phyloP scores from a whole-genome alignment of 2,113 vertebrate genomes.

The Typhlomys cinereus region DNA sequence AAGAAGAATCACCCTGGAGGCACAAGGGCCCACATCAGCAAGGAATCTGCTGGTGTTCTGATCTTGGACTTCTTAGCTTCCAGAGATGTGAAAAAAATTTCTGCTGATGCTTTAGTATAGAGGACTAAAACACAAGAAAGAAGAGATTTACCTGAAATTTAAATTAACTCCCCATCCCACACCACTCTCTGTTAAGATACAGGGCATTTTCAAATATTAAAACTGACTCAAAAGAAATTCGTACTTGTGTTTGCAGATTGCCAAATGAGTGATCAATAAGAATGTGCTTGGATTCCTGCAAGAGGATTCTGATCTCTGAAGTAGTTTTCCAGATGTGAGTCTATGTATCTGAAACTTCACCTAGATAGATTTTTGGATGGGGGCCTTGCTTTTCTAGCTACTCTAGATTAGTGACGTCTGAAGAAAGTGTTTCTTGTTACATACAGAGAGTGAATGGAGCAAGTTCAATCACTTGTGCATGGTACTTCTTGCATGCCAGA shows the following conservation, averaged over 20 bases:
- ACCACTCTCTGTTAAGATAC: conserved; percentile 41
- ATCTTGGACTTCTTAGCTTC: not conserved
- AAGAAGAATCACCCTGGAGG: not conserved
- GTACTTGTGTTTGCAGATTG: conserved; percentile 46
- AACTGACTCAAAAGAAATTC: not conserved
- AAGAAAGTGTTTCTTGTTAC: conserved; percentile 4
- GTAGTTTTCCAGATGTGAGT: not conserved
- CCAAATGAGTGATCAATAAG: conserved; percentile 26
- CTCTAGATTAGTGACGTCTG: not conserved
- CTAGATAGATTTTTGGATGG: no score
- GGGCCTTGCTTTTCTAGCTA: not conserved
- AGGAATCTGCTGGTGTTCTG: not conserved
- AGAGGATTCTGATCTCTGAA: conserved; percentile 29
- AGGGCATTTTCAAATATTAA: conserved; percentile 4
- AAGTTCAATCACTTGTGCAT: not conserved
- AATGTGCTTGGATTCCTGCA: conserved; percentile 31
- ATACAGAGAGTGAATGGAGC: not conserved
- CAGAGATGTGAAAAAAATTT: not conserved
- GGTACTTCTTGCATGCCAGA: not conserved
- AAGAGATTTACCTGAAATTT: conserved; percentile 27
- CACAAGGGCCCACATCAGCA: not conserved
- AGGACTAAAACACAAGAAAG: not conserved
- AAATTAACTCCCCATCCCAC: not conserved
- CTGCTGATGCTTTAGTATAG: not conserved
- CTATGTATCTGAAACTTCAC: not conserved